Evolutionary conservation across 2,888 invertebrate species (phyloP).

Genomic region (Caenorhabditis macrosperma): DNA sequence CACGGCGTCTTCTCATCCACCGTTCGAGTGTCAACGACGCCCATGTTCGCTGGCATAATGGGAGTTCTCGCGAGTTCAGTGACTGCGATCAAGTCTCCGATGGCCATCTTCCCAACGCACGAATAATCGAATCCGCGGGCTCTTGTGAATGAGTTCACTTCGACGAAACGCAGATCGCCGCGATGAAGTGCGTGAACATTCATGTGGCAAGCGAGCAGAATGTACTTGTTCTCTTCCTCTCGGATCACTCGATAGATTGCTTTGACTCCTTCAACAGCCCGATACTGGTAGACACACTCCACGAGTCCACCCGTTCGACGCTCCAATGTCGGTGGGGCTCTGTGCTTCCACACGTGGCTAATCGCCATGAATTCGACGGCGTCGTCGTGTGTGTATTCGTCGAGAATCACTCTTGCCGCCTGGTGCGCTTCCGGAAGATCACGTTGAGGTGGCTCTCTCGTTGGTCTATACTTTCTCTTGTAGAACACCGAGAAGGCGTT

Average conservation of each 20-base stretch:
- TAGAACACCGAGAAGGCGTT: no score
- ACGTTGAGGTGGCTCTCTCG: no score
- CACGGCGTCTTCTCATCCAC: slow-evolving; percentile 4
- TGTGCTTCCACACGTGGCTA: background rate
- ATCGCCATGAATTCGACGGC: background rate
- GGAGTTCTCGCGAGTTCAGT: slow-evolving; percentile 2
- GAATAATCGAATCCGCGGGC: background rate
- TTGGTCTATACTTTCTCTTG: no score
- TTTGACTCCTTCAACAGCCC: background rate
- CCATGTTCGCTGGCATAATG: background rate
- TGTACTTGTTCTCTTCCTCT: slow-evolving; percentile 4
- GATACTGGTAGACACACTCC: background rate
- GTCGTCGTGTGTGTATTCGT: background rate
- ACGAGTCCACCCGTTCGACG: background rate
- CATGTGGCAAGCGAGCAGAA: slow-evolving; percentile 21
- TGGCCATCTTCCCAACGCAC: slow-evolving; percentile 2
- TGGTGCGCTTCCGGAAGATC: no score
- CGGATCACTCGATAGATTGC: slow-evolving; percentile 25
- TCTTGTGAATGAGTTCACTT: slow-evolving; percentile 22
- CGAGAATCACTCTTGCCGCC: background rate
- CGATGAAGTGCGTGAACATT: slow-evolving; percentile 23
- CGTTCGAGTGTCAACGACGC: background rate
- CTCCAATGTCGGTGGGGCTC: background rate
- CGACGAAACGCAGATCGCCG: slow-evolving; percentile 33
- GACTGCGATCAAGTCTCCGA: slow-evolving; percentile 24